Base-by-base conservation (phyloP, 2,888 invertebrate species). In the Pseudococcus viburni region DNA sequence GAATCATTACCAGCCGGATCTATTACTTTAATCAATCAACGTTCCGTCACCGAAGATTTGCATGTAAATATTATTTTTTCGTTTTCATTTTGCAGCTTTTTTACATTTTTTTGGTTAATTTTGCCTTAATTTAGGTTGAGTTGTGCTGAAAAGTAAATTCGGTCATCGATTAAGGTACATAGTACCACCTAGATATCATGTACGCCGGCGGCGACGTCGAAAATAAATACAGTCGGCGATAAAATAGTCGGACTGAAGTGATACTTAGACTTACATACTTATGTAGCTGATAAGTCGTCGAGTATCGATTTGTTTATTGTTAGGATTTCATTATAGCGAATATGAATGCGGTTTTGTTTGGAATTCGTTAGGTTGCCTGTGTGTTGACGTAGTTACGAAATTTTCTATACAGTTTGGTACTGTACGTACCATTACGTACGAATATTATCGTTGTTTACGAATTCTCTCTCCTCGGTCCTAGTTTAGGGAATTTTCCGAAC, bases 11-110 rank as follows among this genome's bases (percentile, higher is more conserved):
- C 97, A 91, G 96, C 97, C 91, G 97, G 97, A 90, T 95, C 95
- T 92, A 98, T 98, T 93, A 97, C 97, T 91, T 94, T 98, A 92
- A 97, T 98, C 93, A 97, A 98, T 94, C 98, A 98, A 93, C 95
- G 97, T 91, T 96, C 97, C 90, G 97, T 98, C 93, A 96, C 96
- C 93, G 98, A 98, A 93, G 98, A 98, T 93, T 94, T 97, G 94
- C 97, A 97, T 94, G 95, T 95, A 95, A 93, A 84, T 89, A 89
- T 89, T 89, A 89, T n/a, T 55, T 55, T 55, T 55, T 55, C n/a
- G 7, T 55, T 89, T 89, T 88, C 64, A 86, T 89, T 89, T 87
- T 11, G 55, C 55, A 7, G 48, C 26, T 85, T 39, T 86, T 85
- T 83, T 12, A 26, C 68, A 12, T 7, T 26, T 26, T 68, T 11